Evolutionary conservation across 2,113 vertebrate genomes (phyloP), one percentile per base, ranked within the genome.

Genomic region (Menura novaehollandiae): DNA sequence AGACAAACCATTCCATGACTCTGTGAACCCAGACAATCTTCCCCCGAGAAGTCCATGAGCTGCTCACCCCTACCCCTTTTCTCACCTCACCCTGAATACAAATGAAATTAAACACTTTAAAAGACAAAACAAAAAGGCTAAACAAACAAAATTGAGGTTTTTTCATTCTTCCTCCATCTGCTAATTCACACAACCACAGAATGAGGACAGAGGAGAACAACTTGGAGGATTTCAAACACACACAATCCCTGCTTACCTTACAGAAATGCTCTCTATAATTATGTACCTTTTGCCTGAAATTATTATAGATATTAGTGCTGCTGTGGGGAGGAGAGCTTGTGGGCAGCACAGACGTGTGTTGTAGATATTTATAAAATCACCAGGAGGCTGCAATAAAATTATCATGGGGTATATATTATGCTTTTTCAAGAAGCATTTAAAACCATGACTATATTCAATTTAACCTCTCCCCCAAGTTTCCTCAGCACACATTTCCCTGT

Each of bases 291-390:
- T 72, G 62, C 93, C 64, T 83, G 73, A 27, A 79, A 83, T 30
- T 85, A 93, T 91, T 89, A 64, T 2, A 83, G 88, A 19, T 75
- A 88, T 76, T 68, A 94, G 85, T 41, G 53, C 56, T 90, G 90
- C 68, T 91, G 75, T 32, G 63, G 73, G 78, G 71, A 95, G 88
- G 75, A 95, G 56, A 83, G 85, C 63, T 71, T 58, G 77, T 74
- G 79, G 93, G 85, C 68, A 94, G 85, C 6, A 1, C 44, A 32
- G 22, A 86, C 2, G 0, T 41, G 46, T 55, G 51, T 28, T 93
- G 95, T 71, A 81, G 79, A 63, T 90, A 93, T 73, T 94, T 77
- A 84, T 35, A 91, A 96, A 91, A 73, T 60, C 93, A 93, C 76
- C 77, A 92, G 82, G 85, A 95, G 79, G 82, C 92, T 89, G 79